These are phyloP conservation scores for Procavia capensis DNA, from an alignment of 2,113 vertebrate genomes.

Conservation along the genomic window DNA sequence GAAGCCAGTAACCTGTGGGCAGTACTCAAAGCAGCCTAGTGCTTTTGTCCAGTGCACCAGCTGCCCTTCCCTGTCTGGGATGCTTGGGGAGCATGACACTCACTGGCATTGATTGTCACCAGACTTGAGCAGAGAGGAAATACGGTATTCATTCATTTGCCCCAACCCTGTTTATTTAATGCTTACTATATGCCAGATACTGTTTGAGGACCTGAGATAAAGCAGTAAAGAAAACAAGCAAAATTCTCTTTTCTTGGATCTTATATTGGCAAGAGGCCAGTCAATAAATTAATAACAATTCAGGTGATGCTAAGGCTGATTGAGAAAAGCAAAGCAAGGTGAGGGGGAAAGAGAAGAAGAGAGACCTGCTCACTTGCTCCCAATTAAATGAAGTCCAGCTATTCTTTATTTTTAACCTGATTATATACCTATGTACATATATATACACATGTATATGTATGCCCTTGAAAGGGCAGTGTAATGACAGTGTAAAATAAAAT, in stretches of 20 bases:
- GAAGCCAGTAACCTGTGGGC: not conserved
- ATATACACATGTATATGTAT: not conserved
- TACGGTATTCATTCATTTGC: not conserved
- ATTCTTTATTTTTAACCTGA: constrained; percentile 11
- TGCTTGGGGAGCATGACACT: not conserved
- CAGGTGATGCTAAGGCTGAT: too few relatives aligned
- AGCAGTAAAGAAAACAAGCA: not conserved
- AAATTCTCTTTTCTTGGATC: not conserved
- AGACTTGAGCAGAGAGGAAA: not conserved
- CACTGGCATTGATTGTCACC: not conserved
- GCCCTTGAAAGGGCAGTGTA: not conserved
- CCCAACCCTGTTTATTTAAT: not conserved
- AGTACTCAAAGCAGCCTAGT: not conserved
- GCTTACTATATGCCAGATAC: not conserved
- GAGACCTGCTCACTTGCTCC: not conserved
- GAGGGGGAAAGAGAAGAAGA: not conserved
- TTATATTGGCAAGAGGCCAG: not conserved
- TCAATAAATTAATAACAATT: rapidly evolving
- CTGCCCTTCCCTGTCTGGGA: not conserved
- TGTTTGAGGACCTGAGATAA: not conserved
- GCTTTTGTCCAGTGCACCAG: not conserved
- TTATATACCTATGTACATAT: not conserved
- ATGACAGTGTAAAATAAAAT: not conserved
- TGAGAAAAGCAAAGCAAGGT: not conserved
- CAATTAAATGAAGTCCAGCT: not conserved